Percentiles rank a stretch among this genome's conserved stretches.
phyloP scores from a whole-genome alignment of 2,888 invertebrate species.

The Diaphora mendica region DNA sequence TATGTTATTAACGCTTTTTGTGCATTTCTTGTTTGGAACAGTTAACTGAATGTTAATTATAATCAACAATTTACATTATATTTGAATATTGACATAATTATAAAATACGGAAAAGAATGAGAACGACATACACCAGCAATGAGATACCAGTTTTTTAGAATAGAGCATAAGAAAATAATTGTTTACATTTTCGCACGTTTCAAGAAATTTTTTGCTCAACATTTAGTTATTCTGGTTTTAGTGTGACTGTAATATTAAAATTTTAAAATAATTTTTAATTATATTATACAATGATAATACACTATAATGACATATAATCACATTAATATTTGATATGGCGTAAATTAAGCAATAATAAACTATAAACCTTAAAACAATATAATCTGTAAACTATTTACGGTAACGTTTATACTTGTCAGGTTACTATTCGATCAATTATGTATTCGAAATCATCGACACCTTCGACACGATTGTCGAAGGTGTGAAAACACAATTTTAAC shows the following conservation, averaged over 20 bases:
- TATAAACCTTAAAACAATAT: not conserved
- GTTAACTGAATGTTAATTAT: not conserved
- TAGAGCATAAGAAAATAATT: constrained; percentile 4
- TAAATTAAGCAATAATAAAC: not conserved
- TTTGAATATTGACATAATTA: constrained; percentile 5
- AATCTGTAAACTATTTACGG: not conserved
- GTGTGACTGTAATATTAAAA: not conserved
- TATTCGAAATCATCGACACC: not conserved
- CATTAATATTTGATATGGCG: not conserved
- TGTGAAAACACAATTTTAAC: not conserved
- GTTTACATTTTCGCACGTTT: not conserved
- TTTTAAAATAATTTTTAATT: not conserved
- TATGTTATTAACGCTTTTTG: not conserved
- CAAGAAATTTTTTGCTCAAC: not conserved
- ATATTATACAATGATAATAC: not conserved
- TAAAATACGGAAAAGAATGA: constrained; percentile 6
- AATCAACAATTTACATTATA: not conserved
- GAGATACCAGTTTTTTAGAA: not conserved
- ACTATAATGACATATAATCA: not conserved
- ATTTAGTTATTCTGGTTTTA: not conserved
- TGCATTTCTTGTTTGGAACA: not conserved
- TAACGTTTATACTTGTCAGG: too few species aligned
- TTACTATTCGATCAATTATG: not conserved
- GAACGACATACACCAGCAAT: not conserved
- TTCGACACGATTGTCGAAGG: not conserved